Evolutionary conservation across 2,888 invertebrate genomes (phyloP).

Genomic region (Lasioglossum figueresi): DNA sequence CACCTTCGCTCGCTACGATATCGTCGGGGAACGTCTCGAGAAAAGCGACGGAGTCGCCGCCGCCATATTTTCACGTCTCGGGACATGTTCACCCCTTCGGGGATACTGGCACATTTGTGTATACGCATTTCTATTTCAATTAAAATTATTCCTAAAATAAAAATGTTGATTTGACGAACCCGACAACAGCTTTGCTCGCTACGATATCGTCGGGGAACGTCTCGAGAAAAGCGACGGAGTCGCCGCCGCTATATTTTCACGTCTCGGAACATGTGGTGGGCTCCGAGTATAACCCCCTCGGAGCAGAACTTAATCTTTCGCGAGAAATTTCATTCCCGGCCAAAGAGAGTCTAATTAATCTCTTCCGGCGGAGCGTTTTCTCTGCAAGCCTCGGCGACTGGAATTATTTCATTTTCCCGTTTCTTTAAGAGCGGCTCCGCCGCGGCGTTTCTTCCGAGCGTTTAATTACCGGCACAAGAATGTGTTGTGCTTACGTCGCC

Average conservation of each 20-base stretch:
- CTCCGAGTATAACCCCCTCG: neutral
- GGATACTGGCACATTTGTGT: too few species aligned
- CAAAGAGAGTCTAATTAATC: constrained; percentile 19
- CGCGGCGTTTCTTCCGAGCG: neutral
- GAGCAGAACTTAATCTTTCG: constrained; percentile 1
- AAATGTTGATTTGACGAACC: neutral
- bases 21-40: neutral
- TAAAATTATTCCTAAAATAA: too few species aligned
- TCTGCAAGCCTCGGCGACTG: neutral
- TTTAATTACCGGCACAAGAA: neutral
- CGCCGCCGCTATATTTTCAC: neutral
- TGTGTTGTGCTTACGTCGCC: neutral
- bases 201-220: neutral
- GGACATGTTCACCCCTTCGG: too few species aligned
- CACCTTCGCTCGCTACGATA: neutral
- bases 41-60: too few species aligned
- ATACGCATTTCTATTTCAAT: too few species aligned
- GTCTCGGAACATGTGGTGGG: neutral
- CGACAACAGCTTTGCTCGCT: neutral
- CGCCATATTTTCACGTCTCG: too few species aligned
- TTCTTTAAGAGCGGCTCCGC: neutral
- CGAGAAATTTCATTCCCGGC: neutral
- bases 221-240: neutral
- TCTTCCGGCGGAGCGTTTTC: constrained; percentile 3
- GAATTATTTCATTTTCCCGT: constrained; percentile 24